Evolutionary conservation across 2,113 vertebrate genomes (phyloP).

Genomic region (Otolemur garnettii): DNA sequence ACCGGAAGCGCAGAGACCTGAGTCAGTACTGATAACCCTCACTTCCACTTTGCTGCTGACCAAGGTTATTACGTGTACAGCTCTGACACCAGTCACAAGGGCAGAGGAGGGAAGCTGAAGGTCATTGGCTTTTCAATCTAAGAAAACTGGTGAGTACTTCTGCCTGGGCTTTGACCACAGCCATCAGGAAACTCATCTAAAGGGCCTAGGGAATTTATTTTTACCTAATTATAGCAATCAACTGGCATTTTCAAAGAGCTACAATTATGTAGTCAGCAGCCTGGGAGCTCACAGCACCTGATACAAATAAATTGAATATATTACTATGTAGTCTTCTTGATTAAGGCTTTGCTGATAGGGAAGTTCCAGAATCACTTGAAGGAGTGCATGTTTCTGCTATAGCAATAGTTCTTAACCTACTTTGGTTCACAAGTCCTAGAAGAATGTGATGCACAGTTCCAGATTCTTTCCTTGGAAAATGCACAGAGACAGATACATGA

Average conservation of each 20-base stretch:
- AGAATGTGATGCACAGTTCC: not conserved
- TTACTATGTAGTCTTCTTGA: constrained; percentile 45
- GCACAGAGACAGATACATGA: not conserved
- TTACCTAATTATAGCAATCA: constrained; percentile 76
- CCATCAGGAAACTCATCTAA: constrained; percentile 64
- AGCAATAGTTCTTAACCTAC: not conserved
- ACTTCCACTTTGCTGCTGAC: not conserved
- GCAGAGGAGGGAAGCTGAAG: constrained; percentile 1
- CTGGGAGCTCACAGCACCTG: constrained; percentile 49
- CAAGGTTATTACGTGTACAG: not conserved
- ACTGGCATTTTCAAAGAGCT: constrained; percentile 62
- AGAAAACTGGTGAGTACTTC: constrained; percentile 35
- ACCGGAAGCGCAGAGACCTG: not conserved
- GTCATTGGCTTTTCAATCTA: constrained; percentile 30
- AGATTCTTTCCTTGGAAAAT: not conserved
- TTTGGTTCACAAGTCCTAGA: not conserved
- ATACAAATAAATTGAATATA: constrained; percentile 68
- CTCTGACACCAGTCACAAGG: not conserved
- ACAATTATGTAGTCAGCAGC: constrained; percentile 69
- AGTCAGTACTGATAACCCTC: not conserved
- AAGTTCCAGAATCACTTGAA: constrained; percentile 45
- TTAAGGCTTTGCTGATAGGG: constrained; percentile 42
- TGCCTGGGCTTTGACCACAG: constrained; percentile 42
- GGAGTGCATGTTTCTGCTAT: not conserved
- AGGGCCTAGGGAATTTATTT: constrained; percentile 69